A percentile compares a stretch with the other conserved stretches of the same genome.
phyloP scores from a whole-genome alignment of 2,797 vertebrate species.

The Avahi laniger region DNA sequence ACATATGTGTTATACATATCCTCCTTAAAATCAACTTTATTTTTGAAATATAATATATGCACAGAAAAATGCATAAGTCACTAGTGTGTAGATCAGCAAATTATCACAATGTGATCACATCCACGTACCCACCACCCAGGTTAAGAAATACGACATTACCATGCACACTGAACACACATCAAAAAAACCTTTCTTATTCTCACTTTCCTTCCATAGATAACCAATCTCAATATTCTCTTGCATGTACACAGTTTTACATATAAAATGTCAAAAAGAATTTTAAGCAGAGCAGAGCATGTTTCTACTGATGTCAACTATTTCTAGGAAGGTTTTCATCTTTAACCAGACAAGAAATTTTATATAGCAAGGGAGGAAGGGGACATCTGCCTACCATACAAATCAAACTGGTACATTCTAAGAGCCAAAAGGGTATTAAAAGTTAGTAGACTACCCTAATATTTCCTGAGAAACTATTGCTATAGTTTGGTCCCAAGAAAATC shows the following conservation, averaged over 20 bases:
- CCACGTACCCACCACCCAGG: background rate
- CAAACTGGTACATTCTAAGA: background rate
- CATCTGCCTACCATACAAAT: background rate
- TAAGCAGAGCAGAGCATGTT: background rate
- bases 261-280: background rate
- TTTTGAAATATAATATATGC: background rate
- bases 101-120: background rate
- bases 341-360: background rate
- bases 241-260: background rate
- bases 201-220: background rate
- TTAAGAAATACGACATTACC: background rate
- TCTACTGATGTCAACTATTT: background rate
- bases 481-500: conserved; percentile 19
- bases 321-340: background rate
- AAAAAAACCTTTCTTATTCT: background rate
- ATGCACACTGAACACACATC: background rate
- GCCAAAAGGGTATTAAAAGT: background rate
- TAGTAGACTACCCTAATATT: background rate
- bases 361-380: background rate
- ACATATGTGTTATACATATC: background rate
- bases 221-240: background rate
- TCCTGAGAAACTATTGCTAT: background rate
- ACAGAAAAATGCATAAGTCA: background rate
- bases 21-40: background rate
- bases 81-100: background rate